phyloP scores from a whole-genome alignment of 1,140 invertebrate genomes.

The Lordiphosa collinella region DNA sequence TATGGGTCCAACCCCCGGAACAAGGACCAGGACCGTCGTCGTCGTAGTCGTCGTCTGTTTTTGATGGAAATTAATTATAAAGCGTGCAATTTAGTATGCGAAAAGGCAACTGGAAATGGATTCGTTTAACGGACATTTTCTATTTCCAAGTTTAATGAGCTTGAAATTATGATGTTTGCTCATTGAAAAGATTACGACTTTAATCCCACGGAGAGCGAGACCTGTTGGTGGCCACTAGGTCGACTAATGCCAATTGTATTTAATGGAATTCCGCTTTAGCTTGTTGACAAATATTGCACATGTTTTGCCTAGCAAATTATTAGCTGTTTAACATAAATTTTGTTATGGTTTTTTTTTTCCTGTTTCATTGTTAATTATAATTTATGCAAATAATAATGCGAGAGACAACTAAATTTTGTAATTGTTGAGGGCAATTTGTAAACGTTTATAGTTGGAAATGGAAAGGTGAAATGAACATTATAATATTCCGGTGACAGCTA shows the following conservation, averaged over 20 bases:
- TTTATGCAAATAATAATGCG: constrained; percentile 35
- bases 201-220: neutral
- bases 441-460: neutral
- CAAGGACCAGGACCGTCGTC: constrained; percentile 20
- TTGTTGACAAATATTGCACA: constrained; percentile 62
- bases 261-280: constrained; percentile 15
- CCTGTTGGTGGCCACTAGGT: neutral
- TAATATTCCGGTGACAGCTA: too few relatives aligned
- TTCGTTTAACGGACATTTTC: constrained; percentile 1
- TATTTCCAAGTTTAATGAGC: constrained; percentile 51
- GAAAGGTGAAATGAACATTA: too few relatives aligned
- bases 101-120: constrained; percentile 18
- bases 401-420: constrained; percentile 15
- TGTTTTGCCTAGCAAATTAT: constrained; percentile 41
- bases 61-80: constrained; percentile 80
- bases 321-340: constrained; percentile 42
- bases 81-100: constrained; percentile 75
- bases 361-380: constrained; percentile 27
- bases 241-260: constrained; percentile 15
- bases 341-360: constrained; percentile 22
- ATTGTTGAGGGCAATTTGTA: constrained; percentile 1
- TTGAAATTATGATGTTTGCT: constrained; percentile 49
- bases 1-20: constrained; percentile 54
- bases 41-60: constrained; percentile 69
- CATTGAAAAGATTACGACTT: neutral